Percentiles rank a stretch among this genome's conserved stretches.
These are phyloP conservation scores for Laticauda laticaudata DNA, from an alignment of 2,113 vertebrate genomes.

Conservation along the genomic window DNA sequence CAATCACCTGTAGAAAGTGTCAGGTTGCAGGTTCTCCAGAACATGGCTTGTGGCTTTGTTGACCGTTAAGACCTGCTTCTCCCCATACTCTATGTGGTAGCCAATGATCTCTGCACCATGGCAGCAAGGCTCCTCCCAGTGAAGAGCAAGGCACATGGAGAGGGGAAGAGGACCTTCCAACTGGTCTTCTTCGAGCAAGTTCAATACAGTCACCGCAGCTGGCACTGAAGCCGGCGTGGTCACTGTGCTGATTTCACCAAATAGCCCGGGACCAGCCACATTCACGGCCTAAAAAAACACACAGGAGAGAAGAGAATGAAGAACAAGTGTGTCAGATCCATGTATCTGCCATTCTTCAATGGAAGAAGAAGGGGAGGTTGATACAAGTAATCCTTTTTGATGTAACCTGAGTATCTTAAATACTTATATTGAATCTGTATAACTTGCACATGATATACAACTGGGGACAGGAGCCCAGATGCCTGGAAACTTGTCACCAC, in stretches of 20 bases:
- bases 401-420: too few species aligned
- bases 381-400: too few species aligned
- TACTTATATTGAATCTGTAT: too few species aligned
- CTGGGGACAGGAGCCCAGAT: too few species aligned
- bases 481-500: too few species aligned
- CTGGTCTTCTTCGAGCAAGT: slow-evolving; percentile 70
- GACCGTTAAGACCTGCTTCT: slow-evolving; percentile 71
- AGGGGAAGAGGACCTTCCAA: slow-evolving; percentile 58
- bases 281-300: slow-evolving; percentile 72
- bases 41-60: slow-evolving; percentile 68
- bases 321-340: background rate
- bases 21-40: slow-evolving; percentile 76
- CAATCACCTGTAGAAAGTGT: slow-evolving; percentile 76
- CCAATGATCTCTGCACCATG: slow-evolving; percentile 77
- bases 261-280: slow-evolving; percentile 69
- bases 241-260: slow-evolving; percentile 66
- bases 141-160: slow-evolving; percentile 74
- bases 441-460: too few species aligned
- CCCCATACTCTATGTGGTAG: slow-evolving; percentile 81
- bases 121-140: slow-evolving; percentile 77
- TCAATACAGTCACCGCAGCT: slow-evolving; percentile 67
- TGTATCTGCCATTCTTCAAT: too few species aligned
- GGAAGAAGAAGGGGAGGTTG: too few species aligned
- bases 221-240: slow-evolving; percentile 73
- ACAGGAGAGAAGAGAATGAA: background rate